These are phyloP conservation scores for Thysanoteuthis rhombus DNA, from an alignment of 2,888 invertebrate genomes.

Conservation along the genomic window DNA sequence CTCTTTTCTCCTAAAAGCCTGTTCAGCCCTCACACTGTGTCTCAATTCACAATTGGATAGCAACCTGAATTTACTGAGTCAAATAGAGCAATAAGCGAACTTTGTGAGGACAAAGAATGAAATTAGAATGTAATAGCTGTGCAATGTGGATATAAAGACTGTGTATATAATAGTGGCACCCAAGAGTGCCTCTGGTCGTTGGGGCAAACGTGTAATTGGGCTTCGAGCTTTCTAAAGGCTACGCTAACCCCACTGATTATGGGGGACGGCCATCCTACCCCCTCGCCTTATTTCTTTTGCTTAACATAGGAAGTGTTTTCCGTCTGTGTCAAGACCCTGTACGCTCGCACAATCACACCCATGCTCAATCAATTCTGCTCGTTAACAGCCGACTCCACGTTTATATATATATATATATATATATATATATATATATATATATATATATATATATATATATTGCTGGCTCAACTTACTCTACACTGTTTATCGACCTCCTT, in stretches of 20 bases:
- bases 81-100: not conserved
- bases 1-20: not conserved
- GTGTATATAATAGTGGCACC: not conserved
- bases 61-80: not conserved
- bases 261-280: not conserved
- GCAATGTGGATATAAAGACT: not conserved
- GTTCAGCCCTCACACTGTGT: not conserved
- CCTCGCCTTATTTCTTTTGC: not conserved
- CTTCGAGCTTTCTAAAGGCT: not conserved
- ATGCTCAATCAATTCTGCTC: not conserved
- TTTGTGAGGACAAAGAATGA: not conserved
- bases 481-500: no score
- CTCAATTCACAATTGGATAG: not conserved
- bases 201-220: not conserved
- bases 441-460: no score
- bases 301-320: not conserved
- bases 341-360: not conserved
- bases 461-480: no score
- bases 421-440: no score
- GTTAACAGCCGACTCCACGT: not conserved
- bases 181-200: not conserved
- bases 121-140: not conserved
- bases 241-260: not conserved
- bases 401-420: not conserved
- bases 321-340: not conserved